These are phyloP conservation scores for Tridacna gigas DNA, from an alignment of 2,888 invertebrate genomes.

Conservation along the genomic window DNA sequence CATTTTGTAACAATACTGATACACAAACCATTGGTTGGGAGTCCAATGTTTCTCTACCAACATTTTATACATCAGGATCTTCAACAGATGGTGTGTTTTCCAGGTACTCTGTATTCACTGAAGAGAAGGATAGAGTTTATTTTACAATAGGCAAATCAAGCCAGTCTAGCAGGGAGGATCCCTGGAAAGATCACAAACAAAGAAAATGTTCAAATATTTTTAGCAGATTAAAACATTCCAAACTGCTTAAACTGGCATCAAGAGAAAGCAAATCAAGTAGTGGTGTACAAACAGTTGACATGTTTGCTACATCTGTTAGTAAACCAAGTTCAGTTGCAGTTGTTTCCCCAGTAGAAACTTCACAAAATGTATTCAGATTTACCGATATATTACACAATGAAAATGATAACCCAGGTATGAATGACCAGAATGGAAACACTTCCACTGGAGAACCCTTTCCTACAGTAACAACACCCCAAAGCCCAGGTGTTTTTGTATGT, in stretches of 20 bases:
- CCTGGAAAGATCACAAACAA: not conserved
- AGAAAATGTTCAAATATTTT: conserved; percentile 1
- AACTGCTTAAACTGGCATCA: too few species aligned
- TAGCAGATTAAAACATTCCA: conserved; percentile 12
- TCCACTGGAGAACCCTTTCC: too few species aligned
- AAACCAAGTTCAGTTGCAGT: not conserved
- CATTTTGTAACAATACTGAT: not conserved
- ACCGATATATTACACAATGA: not conserved
- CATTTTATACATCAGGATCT: not conserved
- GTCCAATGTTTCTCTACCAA: not conserved
- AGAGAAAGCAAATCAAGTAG: too few species aligned
- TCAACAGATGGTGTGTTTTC: too few species aligned
- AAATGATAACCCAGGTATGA: not conserved
- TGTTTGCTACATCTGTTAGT: not conserved
- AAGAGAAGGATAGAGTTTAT: not conserved
- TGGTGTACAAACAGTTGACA: not conserved
- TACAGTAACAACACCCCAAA: not conserved
- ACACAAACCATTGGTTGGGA: not conserved
- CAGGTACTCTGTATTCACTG: not conserved
- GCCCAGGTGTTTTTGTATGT: not conserved
- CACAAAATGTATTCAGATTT: conserved; percentile 14
- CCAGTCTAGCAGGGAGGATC: not conserved
- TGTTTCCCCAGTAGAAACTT: not conserved
- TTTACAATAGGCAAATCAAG: not conserved
- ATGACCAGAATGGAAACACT: not conserved